Evolutionary conservation across 1,140 invertebrate species (phyloP), one percentile per base, ranked within the genome.

Genomic region (Bombus fervidus): DNA sequence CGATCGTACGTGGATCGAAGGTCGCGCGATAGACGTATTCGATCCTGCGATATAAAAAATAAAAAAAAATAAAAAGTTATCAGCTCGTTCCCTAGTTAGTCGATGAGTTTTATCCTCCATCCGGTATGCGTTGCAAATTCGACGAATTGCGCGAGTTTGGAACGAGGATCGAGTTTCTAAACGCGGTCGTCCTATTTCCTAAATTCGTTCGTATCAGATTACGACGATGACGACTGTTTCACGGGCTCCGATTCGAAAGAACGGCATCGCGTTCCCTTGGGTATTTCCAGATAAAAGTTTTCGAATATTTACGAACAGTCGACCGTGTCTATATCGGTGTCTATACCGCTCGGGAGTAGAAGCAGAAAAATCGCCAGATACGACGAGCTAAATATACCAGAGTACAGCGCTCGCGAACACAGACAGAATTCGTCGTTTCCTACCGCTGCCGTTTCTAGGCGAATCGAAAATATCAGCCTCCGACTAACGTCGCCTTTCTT

Each of bases 301-400:
- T 78, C 64, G 66, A 84, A 84, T 83, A 78, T 71, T 84, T 79
- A 79, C 75, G 82, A 84, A 79, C 64, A 57, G 31, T 18, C 28
- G 82, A 39, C 43, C 13, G 25, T 28, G 39, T 71, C 41, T 69
- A 53, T 66, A 62, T 66, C 41, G 41, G 62, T 53, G 18, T n/a
- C 59, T 62, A 28, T 62, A 53, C 43, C 74, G 47, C 74, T 25
- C 15, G 43, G 47, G 82, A 84, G 53, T 39, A 31, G 47, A 53
- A 53, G 9, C 69, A 66, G 62, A 76, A 69, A 39, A 77, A 39
- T 62, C 43, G 81, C 31, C n/a, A 15, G 39, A 62, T 47, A 62
- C 72, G 39, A 28, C 68, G 37, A 39, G 8, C 80, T 82, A 82
- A 82, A 82, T 82, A 82, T 82, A 74, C 22, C 39, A 22, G 37